Evolutionary conservation across 2,888 invertebrate species (phyloP).

Genomic region (Eilema caniola): DNA sequence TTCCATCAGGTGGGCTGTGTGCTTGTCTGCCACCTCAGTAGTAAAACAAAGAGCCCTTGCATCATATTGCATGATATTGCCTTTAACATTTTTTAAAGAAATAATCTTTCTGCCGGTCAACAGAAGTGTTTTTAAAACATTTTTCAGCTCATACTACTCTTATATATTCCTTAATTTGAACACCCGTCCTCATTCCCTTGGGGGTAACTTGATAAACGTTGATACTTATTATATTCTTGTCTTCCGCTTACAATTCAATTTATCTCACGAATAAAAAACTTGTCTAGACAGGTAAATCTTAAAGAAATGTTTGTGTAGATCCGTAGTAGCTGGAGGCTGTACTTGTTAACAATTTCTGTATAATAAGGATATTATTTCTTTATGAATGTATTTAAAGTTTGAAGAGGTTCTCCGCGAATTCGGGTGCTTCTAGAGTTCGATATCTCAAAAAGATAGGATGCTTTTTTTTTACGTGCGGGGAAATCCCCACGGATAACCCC

Average conservation of each 20-base stretch:
- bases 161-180: neutral
- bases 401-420: neutral
- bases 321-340: slow-evolving; percentile 7
- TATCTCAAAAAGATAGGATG: neutral
- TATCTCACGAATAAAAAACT: neutral
- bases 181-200: neutral
- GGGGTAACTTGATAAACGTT: neutral
- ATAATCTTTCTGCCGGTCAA: too few relatives aligned
- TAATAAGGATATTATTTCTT: slow-evolving; percentile 3
- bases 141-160: too few relatives aligned
- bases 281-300: slow-evolving; percentile 20
- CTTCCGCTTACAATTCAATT: slow-evolving; percentile 4
- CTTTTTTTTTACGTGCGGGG: too few relatives aligned
- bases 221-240: neutral
- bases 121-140: too few relatives aligned
- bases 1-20: too few relatives aligned
- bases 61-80: too few relatives aligned
- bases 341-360: slow-evolving; percentile 1
- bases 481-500: too few relatives aligned
- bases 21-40: too few relatives aligned
- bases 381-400: neutral
- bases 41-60: too few relatives aligned
- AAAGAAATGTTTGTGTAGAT: slow-evolving; percentile 2
- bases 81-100: too few relatives aligned
- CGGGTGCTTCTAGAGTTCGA: neutral